phyloP scores from a whole-genome alignment of 2,797 vertebrate genomes.

The Coendou prehensilis region DNA sequence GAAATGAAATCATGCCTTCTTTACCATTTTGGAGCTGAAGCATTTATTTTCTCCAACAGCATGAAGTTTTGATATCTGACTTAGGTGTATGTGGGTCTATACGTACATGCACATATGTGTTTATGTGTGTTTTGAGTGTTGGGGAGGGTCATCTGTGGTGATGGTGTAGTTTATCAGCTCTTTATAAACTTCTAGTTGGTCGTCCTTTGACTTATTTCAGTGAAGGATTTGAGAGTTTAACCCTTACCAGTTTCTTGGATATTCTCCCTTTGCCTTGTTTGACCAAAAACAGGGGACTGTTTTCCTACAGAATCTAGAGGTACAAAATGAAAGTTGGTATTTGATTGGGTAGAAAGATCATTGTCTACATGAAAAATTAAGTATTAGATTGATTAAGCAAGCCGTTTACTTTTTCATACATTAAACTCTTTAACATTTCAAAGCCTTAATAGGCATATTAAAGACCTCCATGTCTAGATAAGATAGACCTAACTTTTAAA shows the following conservation, averaged over 20 bases:
- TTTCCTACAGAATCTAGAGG: background rate
- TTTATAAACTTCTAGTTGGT: conserved; percentile 31
- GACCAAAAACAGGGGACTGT: background rate
- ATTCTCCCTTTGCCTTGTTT: conserved; percentile 9
- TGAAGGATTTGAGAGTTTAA: conserved; percentile 35
- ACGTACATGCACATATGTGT: background rate
- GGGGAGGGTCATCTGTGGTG: background rate
- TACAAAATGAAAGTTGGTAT: conserved; percentile 4
- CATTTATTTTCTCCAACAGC: background rate
- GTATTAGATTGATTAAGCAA: conserved; percentile 15
- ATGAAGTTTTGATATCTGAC: background rate
- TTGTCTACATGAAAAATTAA: conserved; percentile 17
- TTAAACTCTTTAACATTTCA: conserved; percentile 53
- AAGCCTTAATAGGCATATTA: background rate
- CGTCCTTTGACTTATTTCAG: background rate
- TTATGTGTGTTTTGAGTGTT: background rate
- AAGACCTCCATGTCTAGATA: background rate
- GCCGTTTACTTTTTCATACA: conserved; percentile 1
- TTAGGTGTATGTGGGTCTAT: background rate
- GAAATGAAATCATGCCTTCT: background rate
- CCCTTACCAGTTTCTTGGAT: background rate
- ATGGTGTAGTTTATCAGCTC: background rate
- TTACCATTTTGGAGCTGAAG: background rate
- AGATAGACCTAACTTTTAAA: conserved; percentile 14
- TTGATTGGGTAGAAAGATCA: conserved; percentile 2